phyloP scores from a whole-genome alignment of 37 sponge, comb jelly and placozoan species.

The Chondrilla cf. caribensis region DNA sequence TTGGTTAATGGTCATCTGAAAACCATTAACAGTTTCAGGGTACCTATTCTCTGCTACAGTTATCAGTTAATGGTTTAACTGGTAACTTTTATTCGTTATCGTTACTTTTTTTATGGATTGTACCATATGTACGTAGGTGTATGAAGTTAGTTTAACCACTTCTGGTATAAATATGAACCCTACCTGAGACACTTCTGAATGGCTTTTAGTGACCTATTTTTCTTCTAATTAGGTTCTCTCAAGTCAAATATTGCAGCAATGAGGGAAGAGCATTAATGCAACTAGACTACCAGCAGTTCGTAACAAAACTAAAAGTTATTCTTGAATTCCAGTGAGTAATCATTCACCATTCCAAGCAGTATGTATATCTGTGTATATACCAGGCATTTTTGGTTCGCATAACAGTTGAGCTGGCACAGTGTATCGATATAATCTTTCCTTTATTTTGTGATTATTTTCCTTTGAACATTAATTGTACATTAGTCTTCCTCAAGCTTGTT shows the following conservation, averaged over 20 bases:
- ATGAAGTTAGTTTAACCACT: not conserved
- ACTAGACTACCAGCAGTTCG: conserved; percentile 90
- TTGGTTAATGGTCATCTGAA: too few species aligned
- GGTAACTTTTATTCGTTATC: too few species aligned
- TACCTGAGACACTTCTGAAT: not conserved
- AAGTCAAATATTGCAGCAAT: conserved; percentile 84
- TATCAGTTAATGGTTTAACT: too few species aligned
- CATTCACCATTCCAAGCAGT: too few species aligned
- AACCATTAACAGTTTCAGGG: too few species aligned
- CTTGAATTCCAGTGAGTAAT: not conserved
- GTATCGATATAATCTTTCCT: not conserved
- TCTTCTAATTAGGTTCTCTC: conserved; percentile 62
- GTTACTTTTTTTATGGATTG: too few species aligned
- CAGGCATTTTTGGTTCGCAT: too few species aligned
- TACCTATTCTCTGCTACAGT: too few species aligned
- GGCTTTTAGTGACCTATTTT: not conserved
- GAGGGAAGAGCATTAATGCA: conserved; percentile 98
- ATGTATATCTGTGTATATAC: too few species aligned
- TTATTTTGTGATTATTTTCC: not conserved
- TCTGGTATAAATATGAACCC: not conserved
- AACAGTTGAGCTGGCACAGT: not conserved
- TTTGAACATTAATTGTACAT: not conserved
- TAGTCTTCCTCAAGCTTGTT: not conserved
- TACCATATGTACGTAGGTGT: too few species aligned
- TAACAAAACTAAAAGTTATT: conserved; percentile 66